Conservation (phyloP, 2,113 vertebrate species). For the Lynx canadensis region DNA sequence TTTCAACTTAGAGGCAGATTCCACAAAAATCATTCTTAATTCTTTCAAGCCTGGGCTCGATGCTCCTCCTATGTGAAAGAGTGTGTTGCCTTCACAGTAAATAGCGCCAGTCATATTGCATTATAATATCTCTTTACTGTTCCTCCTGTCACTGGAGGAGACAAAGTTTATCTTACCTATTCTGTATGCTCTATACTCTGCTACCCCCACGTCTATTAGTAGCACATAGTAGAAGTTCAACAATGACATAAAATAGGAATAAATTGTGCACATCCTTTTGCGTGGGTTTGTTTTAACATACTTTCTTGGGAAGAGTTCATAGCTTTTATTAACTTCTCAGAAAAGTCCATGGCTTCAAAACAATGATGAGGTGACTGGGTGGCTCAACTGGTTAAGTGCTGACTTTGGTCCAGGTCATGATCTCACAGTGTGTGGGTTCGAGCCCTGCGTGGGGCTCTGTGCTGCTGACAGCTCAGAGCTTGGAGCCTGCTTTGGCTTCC, state of each 20-base stretch:
- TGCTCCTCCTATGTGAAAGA: not conserved
- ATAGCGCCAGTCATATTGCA: not conserved
- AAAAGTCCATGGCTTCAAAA: not conserved
- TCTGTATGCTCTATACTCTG: not conserved
- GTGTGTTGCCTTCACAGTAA: not conserved
- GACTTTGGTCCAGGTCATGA: no score
- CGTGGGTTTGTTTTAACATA: not conserved
- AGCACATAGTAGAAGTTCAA: not conserved
- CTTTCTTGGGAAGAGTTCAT: not conserved
- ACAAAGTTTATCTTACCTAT: not conserved
- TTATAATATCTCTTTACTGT: not conserved
- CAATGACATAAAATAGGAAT: not conserved
- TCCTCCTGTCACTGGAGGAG: not conserved
- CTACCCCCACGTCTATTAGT: not conserved
- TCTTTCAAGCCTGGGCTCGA: not conserved
- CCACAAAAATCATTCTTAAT: not conserved
- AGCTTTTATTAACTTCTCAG: not conserved
- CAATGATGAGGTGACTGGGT: no score
- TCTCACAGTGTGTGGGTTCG: no score
- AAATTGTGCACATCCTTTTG: not conserved
- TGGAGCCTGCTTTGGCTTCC: no score
- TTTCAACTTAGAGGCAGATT: not conserved
- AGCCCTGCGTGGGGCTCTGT: no score
- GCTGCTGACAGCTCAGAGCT: no score
- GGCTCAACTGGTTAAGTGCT: no score